Conservation (phyloP, 2,113 vertebrate genomes). For the Rhegmatorhina hoffmannsi region DNA sequence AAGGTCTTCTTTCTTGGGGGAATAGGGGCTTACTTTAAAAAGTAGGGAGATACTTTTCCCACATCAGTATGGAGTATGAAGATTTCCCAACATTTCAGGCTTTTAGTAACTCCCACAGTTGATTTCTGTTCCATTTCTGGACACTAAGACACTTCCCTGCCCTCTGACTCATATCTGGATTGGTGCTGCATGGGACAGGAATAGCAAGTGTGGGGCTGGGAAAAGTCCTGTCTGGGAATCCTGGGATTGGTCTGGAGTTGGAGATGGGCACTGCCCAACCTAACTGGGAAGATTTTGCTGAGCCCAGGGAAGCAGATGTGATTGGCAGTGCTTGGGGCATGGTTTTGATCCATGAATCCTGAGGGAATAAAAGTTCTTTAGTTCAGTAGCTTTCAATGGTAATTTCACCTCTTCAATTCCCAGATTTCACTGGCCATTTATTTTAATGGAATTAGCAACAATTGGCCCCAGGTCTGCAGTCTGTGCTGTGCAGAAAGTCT, state of each 20-base stretch:
- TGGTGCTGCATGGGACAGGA: rapidly evolving
- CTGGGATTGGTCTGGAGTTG: not conserved
- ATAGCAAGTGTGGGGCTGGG: not conserved
- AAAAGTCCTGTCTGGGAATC: not conserved
- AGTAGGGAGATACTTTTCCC: not conserved
- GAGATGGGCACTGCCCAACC: not conserved
- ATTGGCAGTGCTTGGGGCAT: not conserved
- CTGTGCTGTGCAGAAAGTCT: not conserved
- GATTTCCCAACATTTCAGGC: not conserved
- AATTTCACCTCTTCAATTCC: not conserved
- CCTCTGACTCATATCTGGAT: not conserved
- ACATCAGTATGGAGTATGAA: rapidly evolving
- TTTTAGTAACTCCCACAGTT: not conserved
- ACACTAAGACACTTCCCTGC: not conserved
- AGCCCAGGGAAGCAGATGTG: not conserved
- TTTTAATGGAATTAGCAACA: not conserved
- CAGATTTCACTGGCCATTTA: not conserved
- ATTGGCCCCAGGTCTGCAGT: not conserved
- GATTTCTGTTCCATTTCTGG: not conserved
- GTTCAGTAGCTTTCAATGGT: not conserved
- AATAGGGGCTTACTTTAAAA: rapidly evolving
- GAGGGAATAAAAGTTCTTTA: not conserved
- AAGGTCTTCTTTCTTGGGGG: rapidly evolving
- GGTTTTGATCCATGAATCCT: too few relatives aligned
- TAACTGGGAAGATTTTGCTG: not conserved